Conservation (phyloP, 2,113 vertebrate genomes). For the Geococcyx californianus region DNA sequence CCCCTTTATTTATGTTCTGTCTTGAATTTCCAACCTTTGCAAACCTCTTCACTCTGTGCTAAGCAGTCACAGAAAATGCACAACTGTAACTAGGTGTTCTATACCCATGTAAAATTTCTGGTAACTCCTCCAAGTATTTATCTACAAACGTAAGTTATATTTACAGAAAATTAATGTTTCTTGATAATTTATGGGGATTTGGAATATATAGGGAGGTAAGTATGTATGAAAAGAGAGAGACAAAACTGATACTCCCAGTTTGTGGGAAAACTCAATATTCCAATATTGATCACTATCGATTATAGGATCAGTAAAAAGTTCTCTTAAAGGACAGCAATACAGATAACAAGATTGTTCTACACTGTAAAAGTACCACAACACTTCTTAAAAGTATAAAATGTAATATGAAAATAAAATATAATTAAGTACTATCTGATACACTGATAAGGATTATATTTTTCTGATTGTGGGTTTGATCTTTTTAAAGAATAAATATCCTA, state of each 20-base stretch:
- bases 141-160: not conserved
- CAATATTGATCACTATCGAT: not conserved
- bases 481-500: conserved; percentile 17
- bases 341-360: not conserved
- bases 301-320: not conserved
- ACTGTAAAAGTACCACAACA: not conserved
- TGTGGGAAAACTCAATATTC: not conserved
- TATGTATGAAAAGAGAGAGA: not conserved
- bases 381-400: not conserved
- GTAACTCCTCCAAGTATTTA: not conserved
- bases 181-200: not conserved
- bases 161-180: not conserved
- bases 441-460: not conserved
- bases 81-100: not conserved
- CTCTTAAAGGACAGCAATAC: conserved; percentile 11
- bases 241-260: not conserved
- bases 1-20: not conserved
- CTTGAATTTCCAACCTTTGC: not conserved
- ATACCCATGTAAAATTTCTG: not conserved
- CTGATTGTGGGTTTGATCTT: not conserved
- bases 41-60: not conserved
- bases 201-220: not conserved
- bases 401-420: not conserved
- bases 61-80: not conserved
- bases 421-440: not conserved